Evolutionary conservation across 2,113 vertebrate genomes (phyloP), one percentile per base, ranked within the genome.

Genomic region (Platichthys flesus): DNA sequence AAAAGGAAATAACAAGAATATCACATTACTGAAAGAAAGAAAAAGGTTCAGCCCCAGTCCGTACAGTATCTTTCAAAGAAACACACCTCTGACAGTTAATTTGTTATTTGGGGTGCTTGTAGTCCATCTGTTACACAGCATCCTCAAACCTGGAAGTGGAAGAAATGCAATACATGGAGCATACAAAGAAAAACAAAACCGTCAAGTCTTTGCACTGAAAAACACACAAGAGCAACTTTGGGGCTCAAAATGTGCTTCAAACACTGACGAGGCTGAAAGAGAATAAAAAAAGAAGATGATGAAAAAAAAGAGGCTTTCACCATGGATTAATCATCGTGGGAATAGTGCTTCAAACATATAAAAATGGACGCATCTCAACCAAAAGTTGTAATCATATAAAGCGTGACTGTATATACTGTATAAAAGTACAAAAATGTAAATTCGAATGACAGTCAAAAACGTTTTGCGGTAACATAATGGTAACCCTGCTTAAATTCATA

Each of bases 81-180:
- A 61, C 73, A 72, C 61, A 88, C 89, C 85, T 87, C 74, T 62
- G 9, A 56, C 20, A 54, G 58, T 6, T 0, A 20, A 35, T 60
- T 42, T 68, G 45, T 20, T 80, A 37, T 72, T 67, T 56, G 54
- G 64, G 15, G 40, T 59, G 7, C 52, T 26, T 12, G 51, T 31
- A 6, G 49, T 35, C 82, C 72, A 40, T 42, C 21, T 47, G 14
- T 57, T 66, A 28, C 20, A 59, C 23, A 91, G 78, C 71, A 83
- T 79, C 58, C 77, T 87, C 66, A 90, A 42, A 60, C 91, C 92
- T 93, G 61, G 5, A 68, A 75, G 71, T 80, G 9, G 62, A 40
- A 2, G 49, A 21, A n/a, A 28, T n/a, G 51, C 51, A 9, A 54
- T 54, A 54, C 51, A n/a, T n/a, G 51, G 51, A 45, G 24, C 42